Base-by-base conservation (phyloP, 1,140 invertebrate species). In the Phenacoccus solenopsis region DNA sequence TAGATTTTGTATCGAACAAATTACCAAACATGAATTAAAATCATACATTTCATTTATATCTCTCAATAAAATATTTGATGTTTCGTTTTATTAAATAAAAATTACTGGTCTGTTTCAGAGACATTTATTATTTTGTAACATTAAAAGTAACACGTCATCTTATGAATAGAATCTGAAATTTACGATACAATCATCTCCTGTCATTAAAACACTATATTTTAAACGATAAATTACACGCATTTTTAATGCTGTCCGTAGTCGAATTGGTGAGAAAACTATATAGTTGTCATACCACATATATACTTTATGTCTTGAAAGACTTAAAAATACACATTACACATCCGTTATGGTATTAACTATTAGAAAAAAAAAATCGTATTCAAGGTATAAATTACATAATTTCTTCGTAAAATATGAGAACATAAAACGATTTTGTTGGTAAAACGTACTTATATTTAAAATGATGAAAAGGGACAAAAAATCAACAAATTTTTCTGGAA, bases 71-170 rank as follows among this genome's bases (percentile, higher is more conserved):
- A n/a, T n/a, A n/a, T n/a, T n/a, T n/a, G n/a, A n/a, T n/a, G n/a
- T n/a, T n/a, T n/a, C n/a, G n/a, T n/a, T n/a, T n/a, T n/a, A n/a
- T n/a, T n/a, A n/a, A 49, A 49, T 9, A 49, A 49, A 49, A 49
- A 49, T n/a, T 16, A 64, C 59, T 3, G 1, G 59, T 27, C 25
- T 64, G 59, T 64, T 64, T 64, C 59, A 64, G 59, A 64, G 59
- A 64, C 59, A 64, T 64, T 64, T 64, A 64, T 64, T 64, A 64
- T 64, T 64, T 64, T 64, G 59, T 64, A 64, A 64, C 59, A 64
- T 64, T 64, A 64, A 64, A 64, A 64, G 59, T 64, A 64, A 64
- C 59, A 64, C 59, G 59, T 64, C 59, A 64, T 64, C 59, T 64
- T 64, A 64, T 64, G 59, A 64, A 64, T 64, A 64, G 59, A 25